Conservation (phyloP, 2,888 invertebrate genomes). For the Myopa tessellatipennis region DNA sequence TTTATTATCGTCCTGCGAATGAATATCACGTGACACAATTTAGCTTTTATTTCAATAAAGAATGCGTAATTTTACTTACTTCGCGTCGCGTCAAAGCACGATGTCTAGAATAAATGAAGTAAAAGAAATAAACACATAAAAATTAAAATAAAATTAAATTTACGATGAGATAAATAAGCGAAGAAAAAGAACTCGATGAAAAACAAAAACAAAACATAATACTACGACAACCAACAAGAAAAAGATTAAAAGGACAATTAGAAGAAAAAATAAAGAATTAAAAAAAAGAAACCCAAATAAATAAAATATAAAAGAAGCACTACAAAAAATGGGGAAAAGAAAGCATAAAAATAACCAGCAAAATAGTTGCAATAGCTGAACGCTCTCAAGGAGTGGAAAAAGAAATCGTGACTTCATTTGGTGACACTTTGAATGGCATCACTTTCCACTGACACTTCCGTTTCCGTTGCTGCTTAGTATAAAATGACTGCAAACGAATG, state of each 20-base stretch:
- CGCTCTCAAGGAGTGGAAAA: conserved; percentile 25
- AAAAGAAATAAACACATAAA: conserved; percentile 53
- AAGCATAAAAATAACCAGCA: conserved; percentile 22
- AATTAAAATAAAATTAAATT: conserved; percentile 61
- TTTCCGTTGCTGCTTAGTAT: conserved; percentile 33
- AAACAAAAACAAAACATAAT: conserved; percentile 6
- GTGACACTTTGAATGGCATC: conserved; percentile 58
- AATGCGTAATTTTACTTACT: conserved; percentile 41
- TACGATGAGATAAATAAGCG: conserved; percentile 59
- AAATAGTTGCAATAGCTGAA: conserved; percentile 36
- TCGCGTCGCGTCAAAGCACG: not conserved
- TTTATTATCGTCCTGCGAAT: conserved; percentile 26
- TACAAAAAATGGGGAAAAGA: conserved; percentile 46
- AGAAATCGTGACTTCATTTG: conserved; percentile 66
- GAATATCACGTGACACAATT: conserved; percentile 38
- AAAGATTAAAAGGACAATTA: no score
- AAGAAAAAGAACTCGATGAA: conserved; percentile 16
- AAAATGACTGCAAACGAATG: conserved; percentile 64
- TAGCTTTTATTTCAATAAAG: conserved; percentile 49
- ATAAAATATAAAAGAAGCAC: conserved; percentile 35
- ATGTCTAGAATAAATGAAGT: conserved; percentile 20
- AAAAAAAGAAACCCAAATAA: conserved; percentile 41
- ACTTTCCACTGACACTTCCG: conserved; percentile 38
- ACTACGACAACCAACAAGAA: no score
- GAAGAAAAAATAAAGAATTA: no score